Evolutionary conservation across 2,113 vertebrate genomes (phyloP), one percentile per base, ranked within the genome.

Genomic region (Sinocyclocheilus maitianheensis): DNA sequence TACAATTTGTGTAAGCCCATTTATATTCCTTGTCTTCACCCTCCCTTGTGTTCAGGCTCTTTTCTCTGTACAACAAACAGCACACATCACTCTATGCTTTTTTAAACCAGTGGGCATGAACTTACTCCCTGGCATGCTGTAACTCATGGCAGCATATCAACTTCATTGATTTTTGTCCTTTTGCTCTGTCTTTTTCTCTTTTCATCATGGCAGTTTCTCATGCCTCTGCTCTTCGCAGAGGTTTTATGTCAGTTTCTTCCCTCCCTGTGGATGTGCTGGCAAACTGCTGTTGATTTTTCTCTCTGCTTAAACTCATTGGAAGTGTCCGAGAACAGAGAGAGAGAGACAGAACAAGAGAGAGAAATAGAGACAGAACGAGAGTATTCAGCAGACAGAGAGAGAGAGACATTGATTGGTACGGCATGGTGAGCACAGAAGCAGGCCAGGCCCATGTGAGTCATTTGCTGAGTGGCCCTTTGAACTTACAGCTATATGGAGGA

Each of bases 381-480:
- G 58, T 51, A 82, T 48, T 53, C 76, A 69, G 65, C 75, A 67
- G 80, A 69, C 24, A 69, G 40, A 46, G 67, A 51, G 24, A 26
- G 83, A 77, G 84, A 22, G 74, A 87, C 83, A 90, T 88, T 90
- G 87, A 90, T 90, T 90, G 74, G 78, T 81, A 51, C 71, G 82
- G 37, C 77, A 65, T 78, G 75, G 80, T 84, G 67, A 87, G 85
- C 71, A 75, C 79, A 87, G 85, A 87, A 63, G 71, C 82, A 84
- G 81, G 72, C 53, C 43, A 72, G 69, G 74, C 75, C 46, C 87
- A 88, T 90, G 85, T 90, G 87, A 88, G 84, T 72, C 85, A 85
- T 71, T 79, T 69, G 53, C 69, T 72, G 85, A 80, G 74, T 84
- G 85, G 51, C 80, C 62, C 75, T 88, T 90, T 87, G 80, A 90